Evolutionary conservation across 1,140 invertebrate species (phyloP), one percentile per base, ranked within the genome.

Genomic region (Drosophila equinoxialis): DNA sequence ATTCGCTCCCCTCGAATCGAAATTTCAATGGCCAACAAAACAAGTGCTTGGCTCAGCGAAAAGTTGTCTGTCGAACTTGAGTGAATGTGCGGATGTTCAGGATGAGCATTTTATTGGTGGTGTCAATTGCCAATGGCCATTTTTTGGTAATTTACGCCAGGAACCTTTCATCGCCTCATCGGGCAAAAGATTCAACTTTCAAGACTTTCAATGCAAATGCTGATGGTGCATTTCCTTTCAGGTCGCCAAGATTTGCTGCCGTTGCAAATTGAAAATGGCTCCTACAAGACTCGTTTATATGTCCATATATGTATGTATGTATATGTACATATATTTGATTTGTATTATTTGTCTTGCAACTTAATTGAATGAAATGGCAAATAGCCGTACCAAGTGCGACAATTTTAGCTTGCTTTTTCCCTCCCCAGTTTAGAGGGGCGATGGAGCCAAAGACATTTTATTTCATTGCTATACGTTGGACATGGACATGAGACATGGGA

Each of bases 281-380:
- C 79, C 83, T 87, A 87, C 84, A 65, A 65, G 66, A 67, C n/a
- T 55, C 51, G 76, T 54, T 20, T 57, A 69, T 26, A 71, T 59
- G 39, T 30, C 13, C n/a, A 58, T 42, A 35, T 33, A 11, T 23
- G 55, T 42, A 55, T 67, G 0, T 39, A 4, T 30, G 17, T 41
- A 37, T 23, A 3, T 35, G 17, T 48, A 30, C 39, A 77, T 68
- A 79, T 66, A 70, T 73, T 72, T 70, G 77, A 87, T 82, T 81
- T 82, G 72, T 79, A 76, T 81, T 86, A 86, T 86, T 86, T 87
- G 79, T 83, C 83, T 87, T 87, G 83, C 63, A 83, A 83, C 76
- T 87, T 87, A 87, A 87, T 87, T 87, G 83, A 87, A 87, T 87
- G 78, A 87, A 87, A 87, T 89, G 84, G 76, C 83, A 81, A 85